Evolutionary conservation across 2,888 invertebrate genomes (phyloP).

Genomic region (Ceraclea dissimilis): DNA sequence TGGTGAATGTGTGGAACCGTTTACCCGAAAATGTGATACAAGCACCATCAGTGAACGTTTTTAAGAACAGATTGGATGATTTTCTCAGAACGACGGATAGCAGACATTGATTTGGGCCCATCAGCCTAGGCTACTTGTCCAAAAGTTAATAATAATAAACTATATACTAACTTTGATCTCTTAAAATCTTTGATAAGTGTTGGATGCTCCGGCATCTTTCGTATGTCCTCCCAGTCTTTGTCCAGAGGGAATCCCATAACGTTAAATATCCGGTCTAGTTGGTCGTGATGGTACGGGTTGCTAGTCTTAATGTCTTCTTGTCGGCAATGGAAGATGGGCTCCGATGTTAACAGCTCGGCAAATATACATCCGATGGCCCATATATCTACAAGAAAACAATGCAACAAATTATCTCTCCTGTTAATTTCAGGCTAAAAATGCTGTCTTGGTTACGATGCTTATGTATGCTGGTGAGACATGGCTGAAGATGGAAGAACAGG

Average conservation of each 20-base stretch:
- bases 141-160: too few relatives aligned
- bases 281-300: conserved; percentile 99
- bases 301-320: conserved; percentile 99
- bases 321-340: conserved; percentile 98
- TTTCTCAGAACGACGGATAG: too few relatives aligned
- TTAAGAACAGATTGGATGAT: too few relatives aligned
- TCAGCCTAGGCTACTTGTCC: too few relatives aligned
- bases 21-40: too few relatives aligned
- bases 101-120: too few relatives aligned
- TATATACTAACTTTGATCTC: conserved; percentile 68
- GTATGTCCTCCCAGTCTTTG: conserved; percentile 98
- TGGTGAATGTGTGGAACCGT: too few relatives aligned
- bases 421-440: too few relatives aligned
- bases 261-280: conserved; percentile 95
- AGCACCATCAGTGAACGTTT: too few relatives aligned
- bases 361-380: conserved; percentile 99
- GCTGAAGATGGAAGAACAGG: too few relatives aligned
- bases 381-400: conserved; percentile 62
- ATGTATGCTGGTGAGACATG: too few relatives aligned
- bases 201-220: conserved; percentile 98
- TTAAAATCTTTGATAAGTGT: conserved; percentile 95
- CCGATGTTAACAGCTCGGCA: conserved; percentile 96
- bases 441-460: background rate
- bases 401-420: background rate
- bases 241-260: conserved; percentile 98